These are phyloP conservation scores for Parapristionchus giblindavisi DNA, from an alignment of 2,888 invertebrate species.

Conservation along the genomic window DNA sequence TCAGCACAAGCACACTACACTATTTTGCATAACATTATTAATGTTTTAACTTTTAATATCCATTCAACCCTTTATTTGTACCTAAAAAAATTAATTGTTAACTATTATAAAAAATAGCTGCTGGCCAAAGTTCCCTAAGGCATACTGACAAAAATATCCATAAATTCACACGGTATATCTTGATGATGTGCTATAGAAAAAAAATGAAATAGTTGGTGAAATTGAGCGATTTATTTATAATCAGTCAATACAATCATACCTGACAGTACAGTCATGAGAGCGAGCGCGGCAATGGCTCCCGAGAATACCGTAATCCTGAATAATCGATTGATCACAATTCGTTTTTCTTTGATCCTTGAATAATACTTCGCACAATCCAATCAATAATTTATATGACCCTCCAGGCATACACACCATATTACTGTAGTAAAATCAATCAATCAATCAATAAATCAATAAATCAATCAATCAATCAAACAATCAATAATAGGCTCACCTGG, in stretches of 20 bases:
- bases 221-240: background rate
- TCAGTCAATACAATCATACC: conserved; percentile 41
- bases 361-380: background rate
- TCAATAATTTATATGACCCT: background rate
- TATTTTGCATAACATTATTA: no score
- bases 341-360: background rate
- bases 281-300: conserved; percentile 90
- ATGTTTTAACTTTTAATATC: no score
- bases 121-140: no score
- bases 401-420: background rate
- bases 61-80: no score
- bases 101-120: no score
- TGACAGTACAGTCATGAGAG: conserved; percentile 63
- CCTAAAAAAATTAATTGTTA: no score
- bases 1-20: no score
- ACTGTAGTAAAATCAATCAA: background rate
- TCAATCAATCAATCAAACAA: background rate
- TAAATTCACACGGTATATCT: background rate
- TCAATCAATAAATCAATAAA: background rate
- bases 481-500: conserved; percentile 78
- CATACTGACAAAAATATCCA: no score
- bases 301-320: conserved; percentile 78
- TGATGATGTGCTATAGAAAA: no score
- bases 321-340: background rate
- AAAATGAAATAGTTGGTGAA: background rate